phyloP scores from a whole-genome alignment of 2,888 invertebrate genomes.

The Reticulitermes lucifugus region DNA sequence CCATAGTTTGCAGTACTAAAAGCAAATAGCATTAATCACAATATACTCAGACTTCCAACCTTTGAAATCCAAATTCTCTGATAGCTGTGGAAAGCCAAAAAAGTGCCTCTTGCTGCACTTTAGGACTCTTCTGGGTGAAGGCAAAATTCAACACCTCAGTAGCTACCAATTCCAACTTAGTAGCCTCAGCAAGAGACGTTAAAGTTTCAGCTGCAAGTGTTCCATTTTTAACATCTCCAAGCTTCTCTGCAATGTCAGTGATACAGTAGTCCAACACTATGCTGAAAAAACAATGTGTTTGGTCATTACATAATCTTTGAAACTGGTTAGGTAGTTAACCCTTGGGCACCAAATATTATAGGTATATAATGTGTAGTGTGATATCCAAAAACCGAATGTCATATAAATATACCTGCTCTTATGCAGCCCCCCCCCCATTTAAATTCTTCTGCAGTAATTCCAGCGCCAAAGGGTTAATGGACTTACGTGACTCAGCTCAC shows the following conservation, averaged over 20 bases:
- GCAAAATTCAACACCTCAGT: slow-evolving; percentile 79
- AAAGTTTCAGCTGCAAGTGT: slow-evolving; percentile 76
- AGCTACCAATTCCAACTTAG: slow-evolving; percentile 79
- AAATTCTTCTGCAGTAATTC: no score
- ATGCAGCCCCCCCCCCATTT: no score
- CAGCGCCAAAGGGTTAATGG: no score
- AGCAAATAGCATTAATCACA: no score
- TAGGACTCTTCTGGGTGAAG: slow-evolving; percentile 91
- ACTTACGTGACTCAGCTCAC: no score
- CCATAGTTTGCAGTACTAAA: no score
- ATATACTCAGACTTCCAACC: background rate
- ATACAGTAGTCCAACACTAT: slow-evolving; percentile 81
- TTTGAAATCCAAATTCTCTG: slow-evolving; percentile 84
- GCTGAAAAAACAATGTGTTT: slow-evolving; percentile 61
- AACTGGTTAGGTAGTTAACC: no score
- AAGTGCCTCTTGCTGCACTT: slow-evolving; percentile 88
- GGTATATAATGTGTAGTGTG: no score
- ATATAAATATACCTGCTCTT: no score
- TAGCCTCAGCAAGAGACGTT: slow-evolving; percentile 81
- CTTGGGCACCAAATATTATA: no score
- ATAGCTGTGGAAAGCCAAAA: slow-evolving; percentile 83
- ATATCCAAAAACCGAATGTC: no score
- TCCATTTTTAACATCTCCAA: slow-evolving; percentile 86
- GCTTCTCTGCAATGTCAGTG: slow-evolving; percentile 84
- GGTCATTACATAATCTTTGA: background rate